phyloP scores from a whole-genome alignment of 37 sponge, comb jelly and placozoan species.

The Lycopodina hypogea region DNA sequence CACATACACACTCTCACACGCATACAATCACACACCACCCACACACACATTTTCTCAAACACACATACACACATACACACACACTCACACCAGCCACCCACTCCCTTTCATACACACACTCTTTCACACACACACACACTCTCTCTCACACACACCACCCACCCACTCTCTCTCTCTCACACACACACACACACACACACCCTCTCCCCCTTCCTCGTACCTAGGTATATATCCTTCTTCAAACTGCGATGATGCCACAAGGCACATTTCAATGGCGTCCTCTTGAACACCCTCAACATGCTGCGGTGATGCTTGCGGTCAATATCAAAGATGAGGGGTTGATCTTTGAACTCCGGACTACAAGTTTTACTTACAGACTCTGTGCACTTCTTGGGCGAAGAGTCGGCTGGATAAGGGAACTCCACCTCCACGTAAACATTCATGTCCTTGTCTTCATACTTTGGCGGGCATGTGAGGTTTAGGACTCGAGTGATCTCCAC shows the following conservation, averaged over 20 bases:
- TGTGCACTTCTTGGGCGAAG: conserved; percentile 51
- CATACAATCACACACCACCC: no score
- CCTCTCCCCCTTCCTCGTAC: neutral
- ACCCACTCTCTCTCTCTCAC: no score
- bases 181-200: no score
- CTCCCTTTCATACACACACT: no score
- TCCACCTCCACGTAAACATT: conserved; percentile 78
- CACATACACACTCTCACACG: no score
- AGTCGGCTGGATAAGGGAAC: conserved; percentile 84
- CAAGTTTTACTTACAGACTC: conserved; percentile 34
- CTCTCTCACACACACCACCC: no score
- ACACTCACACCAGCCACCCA: no score
- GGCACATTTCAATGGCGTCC: conserved; percentile 63
- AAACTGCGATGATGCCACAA: conserved; percentile 59
- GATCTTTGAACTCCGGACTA: conserved; percentile 68
- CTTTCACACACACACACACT: no score
- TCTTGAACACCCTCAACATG: conserved; percentile 66
- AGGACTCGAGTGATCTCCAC: conserved; percentile 60
- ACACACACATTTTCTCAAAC: no score
- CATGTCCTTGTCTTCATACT: conserved; percentile 72
- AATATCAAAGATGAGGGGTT: conserved; percentile 47
- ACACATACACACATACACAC: no score
- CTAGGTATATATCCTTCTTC: conserved; percentile 55
- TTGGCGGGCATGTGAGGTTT: conserved; percentile 65
- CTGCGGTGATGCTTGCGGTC: conserved; percentile 75